Percentiles rank a stretch among this genome's conserved stretches.
These are phyloP conservation scores for Thunnus maccoyii DNA, from an alignment of 2,113 vertebrate genomes.

Conservation along the genomic window DNA sequence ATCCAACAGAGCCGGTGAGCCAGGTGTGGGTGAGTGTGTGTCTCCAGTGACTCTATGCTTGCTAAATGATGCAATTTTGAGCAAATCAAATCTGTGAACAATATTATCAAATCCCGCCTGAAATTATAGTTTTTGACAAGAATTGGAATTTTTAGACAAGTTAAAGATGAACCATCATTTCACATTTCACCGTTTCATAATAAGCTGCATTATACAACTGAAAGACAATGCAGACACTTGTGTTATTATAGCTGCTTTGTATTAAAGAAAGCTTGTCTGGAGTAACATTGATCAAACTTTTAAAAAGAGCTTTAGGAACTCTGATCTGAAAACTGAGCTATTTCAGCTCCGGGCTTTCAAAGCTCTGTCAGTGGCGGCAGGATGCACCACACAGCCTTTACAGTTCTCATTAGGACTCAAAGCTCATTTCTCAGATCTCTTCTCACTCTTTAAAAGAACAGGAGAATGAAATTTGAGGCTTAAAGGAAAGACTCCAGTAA, in stretches of 20 bases:
- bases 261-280: conserved; percentile 46
- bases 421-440: conserved; percentile 62
- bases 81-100: conserved; percentile 8
- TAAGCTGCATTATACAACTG: neutral
- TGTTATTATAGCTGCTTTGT: conserved; percentile 25
- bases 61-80: conserved; percentile 3
- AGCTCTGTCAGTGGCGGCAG: conserved; percentile 49
- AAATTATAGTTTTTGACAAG: too few relatives aligned
- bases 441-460: conserved; percentile 48
- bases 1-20: neutral
- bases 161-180: neutral
- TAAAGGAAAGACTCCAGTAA: conserved; percentile 37
- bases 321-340: conserved; percentile 55
- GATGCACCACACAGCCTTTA: conserved; percentile 24
- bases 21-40: conserved; percentile 20
- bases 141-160: neutral
- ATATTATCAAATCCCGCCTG: conserved; percentile 1
- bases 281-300: conserved; percentile 58
- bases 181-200: too few relatives aligned
- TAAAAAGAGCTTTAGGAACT: conserved; percentile 40
- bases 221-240: conserved; percentile 25
- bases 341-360: conserved; percentile 60
- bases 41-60: neutral
- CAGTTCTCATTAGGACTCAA: conserved; percentile 56
- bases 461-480: conserved; percentile 32